Base-by-base conservation (phyloP, 2,113 vertebrate genomes). In the Peucedramus taeniatus region DNA sequence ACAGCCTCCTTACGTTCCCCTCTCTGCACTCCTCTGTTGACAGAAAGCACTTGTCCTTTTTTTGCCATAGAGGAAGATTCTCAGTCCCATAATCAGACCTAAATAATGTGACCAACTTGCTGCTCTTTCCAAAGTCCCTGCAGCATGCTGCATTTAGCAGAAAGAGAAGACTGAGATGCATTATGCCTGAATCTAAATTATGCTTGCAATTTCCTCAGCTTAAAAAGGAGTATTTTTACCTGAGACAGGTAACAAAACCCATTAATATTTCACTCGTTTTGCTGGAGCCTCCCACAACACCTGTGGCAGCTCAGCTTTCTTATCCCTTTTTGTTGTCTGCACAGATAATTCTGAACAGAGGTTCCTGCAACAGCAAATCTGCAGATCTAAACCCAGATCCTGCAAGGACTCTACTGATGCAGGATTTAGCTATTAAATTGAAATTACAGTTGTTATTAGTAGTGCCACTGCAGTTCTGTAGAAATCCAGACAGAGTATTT, bases 401-500 rank as follows among this genome's bases (percentile, higher is more conserved):
- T 75, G 44, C 47, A 92, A 79, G n/a, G 35, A 17, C 42, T 83
- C 23, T 33, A 18, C 5, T 85, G 69, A 6, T 74, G 14, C 47
- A 86, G 47, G 26, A 70, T 10, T 68, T 7, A 70, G n/a, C n/a
- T 53, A 13, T 15, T 76, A 78, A 75, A 92, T 53, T 65, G 77
- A 90, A 93, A 92, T 90, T 66, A 80, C 44, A 57, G 31, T 82
- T 92, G 42, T 74, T 90, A 87, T 44, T 89, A 66, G 15, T 71
- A 66, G 35, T 79, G 28, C 18, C 30, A 65, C 63, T 88, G 59
- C 54, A 70, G 72, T 64, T 13, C 30, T 59, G 71, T 49, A 77
- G 80, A 92, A 87, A 93, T 50, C n/a, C 70, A 96, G 93, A 90
- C 51, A 39, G 35, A 59, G 27, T 77, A 83, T 86, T 90, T 93